Percentiles rank a stretch among this genome's conserved stretches.
Conservation (phyloP, 2,888 invertebrate species). For the Scaptomyza flava region DNA sequence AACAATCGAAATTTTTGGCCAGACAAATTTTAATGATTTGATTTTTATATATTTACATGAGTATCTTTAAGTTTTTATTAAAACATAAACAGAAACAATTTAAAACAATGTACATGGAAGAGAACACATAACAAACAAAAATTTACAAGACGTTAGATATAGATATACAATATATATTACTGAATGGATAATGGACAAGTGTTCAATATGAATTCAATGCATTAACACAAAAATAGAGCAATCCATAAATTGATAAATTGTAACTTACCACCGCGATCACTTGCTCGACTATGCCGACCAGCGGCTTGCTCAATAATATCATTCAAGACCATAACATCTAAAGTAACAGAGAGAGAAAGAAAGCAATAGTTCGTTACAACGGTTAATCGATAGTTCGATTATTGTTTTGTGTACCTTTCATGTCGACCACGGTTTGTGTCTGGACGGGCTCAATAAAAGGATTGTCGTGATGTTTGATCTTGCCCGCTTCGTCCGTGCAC, state of each 20-base stretch:
- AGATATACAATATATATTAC: constrained; percentile 35
- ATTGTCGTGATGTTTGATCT: constrained; percentile 94
- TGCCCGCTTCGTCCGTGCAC: constrained; percentile 91
- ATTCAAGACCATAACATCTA: constrained; percentile 98
- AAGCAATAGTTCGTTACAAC: neutral
- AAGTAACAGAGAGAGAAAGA: constrained; percentile 46
- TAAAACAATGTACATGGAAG: constrained; percentile 57
- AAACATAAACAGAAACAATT: constrained; percentile 41
- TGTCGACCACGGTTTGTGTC: constrained; percentile 95
- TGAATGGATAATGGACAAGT: constrained; percentile 50
- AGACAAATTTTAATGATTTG: constrained; percentile 2
- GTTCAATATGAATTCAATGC: constrained; percentile 65
- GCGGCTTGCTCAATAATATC: constrained; percentile 98
- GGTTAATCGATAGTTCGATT: neutral
- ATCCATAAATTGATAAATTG: constrained; percentile 29
- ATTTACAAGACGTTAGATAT: constrained; percentile 55
- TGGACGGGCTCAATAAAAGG: constrained; percentile 95
- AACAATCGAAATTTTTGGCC: neutral
- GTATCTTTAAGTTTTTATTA: constrained; percentile 15
- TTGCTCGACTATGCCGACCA: constrained; percentile 93
- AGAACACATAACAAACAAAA: constrained; percentile 56
- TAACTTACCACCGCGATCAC: constrained; percentile 94
- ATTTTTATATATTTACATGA: constrained; percentile 54
- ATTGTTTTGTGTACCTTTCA: constrained; percentile 89
- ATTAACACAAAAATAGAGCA: constrained; percentile 42